Base-by-base conservation (phyloP, 2,113 vertebrate species). In the Columba janthina region DNA sequence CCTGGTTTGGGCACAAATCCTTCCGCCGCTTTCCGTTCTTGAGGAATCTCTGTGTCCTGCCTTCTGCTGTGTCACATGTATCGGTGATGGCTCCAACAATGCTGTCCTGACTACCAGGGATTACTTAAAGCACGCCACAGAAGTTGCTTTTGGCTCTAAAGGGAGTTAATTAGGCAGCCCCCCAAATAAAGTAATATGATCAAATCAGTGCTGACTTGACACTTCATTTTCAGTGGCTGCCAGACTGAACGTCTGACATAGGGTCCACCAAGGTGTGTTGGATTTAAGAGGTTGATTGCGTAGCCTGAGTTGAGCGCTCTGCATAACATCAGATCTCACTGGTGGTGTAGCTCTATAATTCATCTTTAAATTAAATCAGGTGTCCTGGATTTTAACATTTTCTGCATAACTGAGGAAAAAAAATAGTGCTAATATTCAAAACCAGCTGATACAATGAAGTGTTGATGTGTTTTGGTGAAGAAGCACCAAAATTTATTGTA, bases 391-490 rank as follows among this genome's bases (percentile, higher is more conserved):
- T 77, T 88, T 74, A 74, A 56, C 40, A 5, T 89, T 71, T 92
- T 83, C 81, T 91, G 42, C 28, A 54, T 76, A 87, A 85, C 14
- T 53, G 54, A 61, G 32, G 36, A 11, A 11, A 54, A 58, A 54
- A 74, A 11, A 11, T 38, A 54, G 25, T 17, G 24, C 18, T 78
- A 22, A 29, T n/a, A 9, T 72, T 76, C 57, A 48, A 83, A 90
- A 48, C 9, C n/a, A 73, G 40, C 48, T 84, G 64, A 74, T n/a
- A 36, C 6, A 58, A 38, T 10, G 58, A 85, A 88, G 10, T 22
- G 12, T 12, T 81, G 73, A 60, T 36, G 28, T n/a, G 38, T 89
- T 93, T 86, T 86, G 42, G 69, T 92, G 78, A 83, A 94, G 53
- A 61, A 78, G 48, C 2, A 1, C 28, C 17, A 34, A 28, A 25